These are phyloP conservation scores for Sternarchorhynchus goeldii DNA, from an alignment of 2,797 vertebrate genomes.

Conservation along the genomic window DNA sequence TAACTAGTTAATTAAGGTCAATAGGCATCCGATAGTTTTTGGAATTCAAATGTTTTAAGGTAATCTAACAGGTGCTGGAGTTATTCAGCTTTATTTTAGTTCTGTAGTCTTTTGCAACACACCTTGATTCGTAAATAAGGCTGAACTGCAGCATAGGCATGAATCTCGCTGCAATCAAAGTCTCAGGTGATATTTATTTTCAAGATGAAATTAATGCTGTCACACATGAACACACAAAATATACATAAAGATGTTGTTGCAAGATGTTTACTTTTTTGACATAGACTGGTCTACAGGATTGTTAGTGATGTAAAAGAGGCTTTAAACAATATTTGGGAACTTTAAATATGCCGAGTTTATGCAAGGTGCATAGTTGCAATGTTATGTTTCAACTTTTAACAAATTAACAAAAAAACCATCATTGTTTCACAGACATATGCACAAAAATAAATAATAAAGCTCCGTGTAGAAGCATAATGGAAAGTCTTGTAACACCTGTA, in stretches of 20 bases:
- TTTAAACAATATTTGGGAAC: not conserved
- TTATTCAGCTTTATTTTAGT: too few relatives aligned
- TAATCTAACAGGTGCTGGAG: too few relatives aligned
- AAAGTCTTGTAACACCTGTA: too few relatives aligned
- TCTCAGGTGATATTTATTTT: not conserved
- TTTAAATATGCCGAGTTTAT: not conserved
- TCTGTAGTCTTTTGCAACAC: too few relatives aligned
- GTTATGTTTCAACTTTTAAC: not conserved
- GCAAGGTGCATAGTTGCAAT: not conserved
- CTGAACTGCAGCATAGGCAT: not conserved
- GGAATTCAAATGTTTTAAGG: not conserved
- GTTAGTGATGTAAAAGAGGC: not conserved
- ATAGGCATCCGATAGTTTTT: not conserved
- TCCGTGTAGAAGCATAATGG: too few relatives aligned
- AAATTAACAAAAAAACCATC: not conserved
- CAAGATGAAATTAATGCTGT: not conserved
- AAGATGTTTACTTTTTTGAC: not conserved
- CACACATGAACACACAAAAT: too few relatives aligned
- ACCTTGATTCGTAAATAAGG: not conserved
- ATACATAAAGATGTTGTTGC: too few relatives aligned
- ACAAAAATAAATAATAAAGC: too few relatives aligned
- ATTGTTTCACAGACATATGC: too few relatives aligned
- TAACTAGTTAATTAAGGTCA: not conserved
- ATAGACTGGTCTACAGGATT: not conserved
- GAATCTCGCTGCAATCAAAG: not conserved